A percentile compares a stretch with the other conserved stretches of the same genome.
These are phyloP conservation scores for Leucoma salicis DNA, from an alignment of 2,888 invertebrate species.

Conservation along the genomic window DNA sequence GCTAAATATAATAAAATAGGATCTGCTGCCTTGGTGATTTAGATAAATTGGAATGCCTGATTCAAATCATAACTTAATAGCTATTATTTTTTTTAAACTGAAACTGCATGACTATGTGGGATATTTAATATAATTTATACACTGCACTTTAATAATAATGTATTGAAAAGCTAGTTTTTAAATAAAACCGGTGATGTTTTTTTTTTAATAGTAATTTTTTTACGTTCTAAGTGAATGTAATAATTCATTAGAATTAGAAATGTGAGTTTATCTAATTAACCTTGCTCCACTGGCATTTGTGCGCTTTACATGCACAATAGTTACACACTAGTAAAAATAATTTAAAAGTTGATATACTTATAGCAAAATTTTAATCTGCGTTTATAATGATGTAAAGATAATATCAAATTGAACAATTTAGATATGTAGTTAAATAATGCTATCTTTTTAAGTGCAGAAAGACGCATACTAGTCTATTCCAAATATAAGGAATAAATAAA, in stretches of 20 bases:
- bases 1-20: background rate
- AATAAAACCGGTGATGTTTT: background rate
- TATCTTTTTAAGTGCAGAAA: constrained; percentile 31
- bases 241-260: background rate
- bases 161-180: background rate
- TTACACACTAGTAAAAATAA: no score
- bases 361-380: constrained; percentile 5
- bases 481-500: no score
- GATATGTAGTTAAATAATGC: constrained; percentile 25
- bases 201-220: background rate
- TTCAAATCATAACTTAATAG: constrained; percentile 15
- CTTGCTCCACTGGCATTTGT: background rate
- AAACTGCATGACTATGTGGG: constrained; percentile 26
- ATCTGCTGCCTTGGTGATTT: constrained; percentile 1
- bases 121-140: constrained; percentile 22
- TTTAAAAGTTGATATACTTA: background rate
- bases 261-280: background rate
- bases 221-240: no score
- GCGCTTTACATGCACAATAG: background rate
- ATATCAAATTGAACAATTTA: constrained; percentile 17
- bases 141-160: constrained; percentile 4
- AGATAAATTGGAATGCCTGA: constrained; percentile 39
- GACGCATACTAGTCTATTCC: constrained; percentile 13
- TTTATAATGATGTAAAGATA: background rate
- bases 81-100: constrained; percentile 14